Evolutionary conservation across 2,113 vertebrate genomes (phyloP).

Genomic region (Cyprinodon brontotheroides): DNA sequence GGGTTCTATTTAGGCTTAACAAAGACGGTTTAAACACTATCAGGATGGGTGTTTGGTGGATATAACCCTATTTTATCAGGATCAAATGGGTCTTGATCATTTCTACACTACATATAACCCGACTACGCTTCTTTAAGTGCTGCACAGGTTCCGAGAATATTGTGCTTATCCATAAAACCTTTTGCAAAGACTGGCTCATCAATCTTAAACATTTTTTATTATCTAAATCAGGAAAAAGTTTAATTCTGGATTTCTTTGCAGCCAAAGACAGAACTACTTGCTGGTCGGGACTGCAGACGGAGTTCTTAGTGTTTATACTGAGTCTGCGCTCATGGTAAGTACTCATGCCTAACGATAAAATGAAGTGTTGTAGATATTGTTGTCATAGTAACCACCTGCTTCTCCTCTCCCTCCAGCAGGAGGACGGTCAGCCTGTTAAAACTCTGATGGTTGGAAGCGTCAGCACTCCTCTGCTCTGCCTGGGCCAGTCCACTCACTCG

Average conservation of each 20-base stretch:
- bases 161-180: too few relatives aligned
- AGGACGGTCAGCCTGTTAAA: constrained; percentile 81
- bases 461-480: constrained; percentile 87
- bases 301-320: constrained; percentile 88
- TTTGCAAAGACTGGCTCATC: not conserved
- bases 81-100: too few relatives aligned
- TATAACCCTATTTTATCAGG: too few relatives aligned
- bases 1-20: too few relatives aligned
- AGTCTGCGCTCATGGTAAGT: constrained; percentile 87
- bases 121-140: too few relatives aligned
- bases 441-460: constrained; percentile 81
- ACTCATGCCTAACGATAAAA: not conserved
- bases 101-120: too few relatives aligned
- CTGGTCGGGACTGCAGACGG: constrained; percentile 93
- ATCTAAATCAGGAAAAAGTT: not conserved
- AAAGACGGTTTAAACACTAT: too few relatives aligned
- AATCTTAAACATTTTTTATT: not conserved
- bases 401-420: constrained; percentile 48
- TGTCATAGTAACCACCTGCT: not conserved
- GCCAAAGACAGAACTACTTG: constrained; percentile 88
- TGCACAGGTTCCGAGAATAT: too few relatives aligned
- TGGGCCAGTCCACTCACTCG: constrained; percentile 81
- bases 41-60: too few relatives aligned
- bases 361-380: not conserved
- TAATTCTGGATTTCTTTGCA: constrained; percentile 60